Percentiles rank a stretch among this genome's conserved stretches.
These are phyloP conservation scores for Mormyrops boulengeri DNA, from an alignment of 2,797 vertebrate species.

Conservation along the genomic window DNA sequence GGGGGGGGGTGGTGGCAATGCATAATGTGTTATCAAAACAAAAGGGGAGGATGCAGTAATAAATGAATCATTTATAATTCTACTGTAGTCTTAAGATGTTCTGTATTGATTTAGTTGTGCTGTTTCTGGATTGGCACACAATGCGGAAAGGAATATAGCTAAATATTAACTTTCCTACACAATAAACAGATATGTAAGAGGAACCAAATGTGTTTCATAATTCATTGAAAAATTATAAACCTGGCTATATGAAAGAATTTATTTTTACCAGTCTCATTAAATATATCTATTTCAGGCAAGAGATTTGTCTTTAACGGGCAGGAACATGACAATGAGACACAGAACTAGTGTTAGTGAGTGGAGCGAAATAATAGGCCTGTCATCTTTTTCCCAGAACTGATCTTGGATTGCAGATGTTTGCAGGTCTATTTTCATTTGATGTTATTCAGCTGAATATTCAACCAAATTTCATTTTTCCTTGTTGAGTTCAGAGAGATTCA, in stretches of 20 bases:
- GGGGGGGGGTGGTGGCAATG: background rate
- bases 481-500: background rate
- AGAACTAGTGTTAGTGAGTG: background rate
- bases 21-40: background rate
- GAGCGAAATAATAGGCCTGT: background rate
- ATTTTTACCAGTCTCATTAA: background rate
- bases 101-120: background rate
- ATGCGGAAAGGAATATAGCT: background rate
- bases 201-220: background rate
- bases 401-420: background rate
- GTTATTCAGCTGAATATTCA: background rate
- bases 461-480: background rate
- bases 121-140: background rate
- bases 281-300: background rate
- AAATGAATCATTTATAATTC: background rate
- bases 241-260: background rate
- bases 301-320: background rate
- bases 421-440: background rate
- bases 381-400: background rate
- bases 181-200: background rate
- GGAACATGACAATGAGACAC: background rate
- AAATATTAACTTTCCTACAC: background rate
- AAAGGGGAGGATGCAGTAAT: background rate
- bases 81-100: background rate
- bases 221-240: background rate